A percentile compares a stretch with the other conserved stretches of the same genome.
Conservation (phyloP, 2,888 invertebrate species). For the Cartodere bifasciata region DNA sequence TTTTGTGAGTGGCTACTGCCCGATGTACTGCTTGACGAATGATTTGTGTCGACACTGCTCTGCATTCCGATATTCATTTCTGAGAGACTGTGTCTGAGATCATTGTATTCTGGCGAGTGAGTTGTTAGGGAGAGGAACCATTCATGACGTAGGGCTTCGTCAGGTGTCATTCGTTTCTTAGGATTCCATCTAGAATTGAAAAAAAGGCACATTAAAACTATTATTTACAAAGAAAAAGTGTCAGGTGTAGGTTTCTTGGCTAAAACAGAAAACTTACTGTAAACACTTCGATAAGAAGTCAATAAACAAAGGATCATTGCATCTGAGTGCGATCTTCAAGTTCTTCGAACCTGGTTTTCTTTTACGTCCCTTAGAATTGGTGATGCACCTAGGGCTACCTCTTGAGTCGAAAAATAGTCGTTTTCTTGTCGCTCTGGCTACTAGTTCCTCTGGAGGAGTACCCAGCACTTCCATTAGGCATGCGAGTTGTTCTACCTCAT, state of each 20-base stretch:
- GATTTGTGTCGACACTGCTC: too few relatives aligned
- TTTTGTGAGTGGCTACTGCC: constrained; percentile 27
- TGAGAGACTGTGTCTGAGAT: constrained; percentile 40
- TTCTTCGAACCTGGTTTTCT: constrained; percentile 77
- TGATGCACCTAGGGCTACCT: constrained; percentile 80
- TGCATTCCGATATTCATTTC: constrained; percentile 34
- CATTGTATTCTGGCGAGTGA: constrained; percentile 25
- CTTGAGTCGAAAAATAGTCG: constrained; percentile 84
- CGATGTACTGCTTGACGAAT: constrained; percentile 31
- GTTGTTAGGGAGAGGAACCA: constrained; percentile 45
- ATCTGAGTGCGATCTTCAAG: constrained; percentile 67
- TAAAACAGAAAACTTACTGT: constrained; percentile 53
- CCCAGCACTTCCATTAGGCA: constrained; percentile 96
- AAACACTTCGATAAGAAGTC: constrained; percentile 84
- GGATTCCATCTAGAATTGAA: constrained; percentile 89
- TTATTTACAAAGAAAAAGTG: constrained; percentile 6
- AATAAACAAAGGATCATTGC: constrained; percentile 78
- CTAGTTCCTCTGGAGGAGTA: constrained; percentile 75
- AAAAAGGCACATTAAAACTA: constrained; percentile 13
- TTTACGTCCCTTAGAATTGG: constrained; percentile 88
- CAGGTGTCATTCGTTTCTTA: constrained; percentile 79
- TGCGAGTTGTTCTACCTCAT: constrained; percentile 91
- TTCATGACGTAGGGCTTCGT: constrained; percentile 80
- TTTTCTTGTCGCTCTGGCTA: constrained; percentile 73
- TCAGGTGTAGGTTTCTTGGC: not conserved